Evolutionary conservation across 2,113 vertebrate species (phyloP).

Genomic region (Marcusenius ussheri): DNA sequence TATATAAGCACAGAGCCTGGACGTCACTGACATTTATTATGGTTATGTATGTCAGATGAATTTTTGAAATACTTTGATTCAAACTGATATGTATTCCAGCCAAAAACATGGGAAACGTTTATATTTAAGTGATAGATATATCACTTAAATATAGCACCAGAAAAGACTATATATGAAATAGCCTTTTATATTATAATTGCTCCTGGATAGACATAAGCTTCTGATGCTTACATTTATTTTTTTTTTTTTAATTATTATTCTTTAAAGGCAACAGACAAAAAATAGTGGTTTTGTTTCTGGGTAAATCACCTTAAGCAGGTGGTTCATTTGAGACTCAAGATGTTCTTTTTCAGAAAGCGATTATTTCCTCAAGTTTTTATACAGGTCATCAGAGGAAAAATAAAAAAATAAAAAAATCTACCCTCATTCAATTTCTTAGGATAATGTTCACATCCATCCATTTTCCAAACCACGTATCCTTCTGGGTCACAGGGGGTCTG

Average conservation of each 20-base stretch:
- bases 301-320: neutral
- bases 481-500: too few species aligned
- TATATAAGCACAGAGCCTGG: neutral
- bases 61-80: neutral
- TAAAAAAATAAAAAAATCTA: neutral
- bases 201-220: neutral
- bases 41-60: neutral
- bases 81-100: neutral
- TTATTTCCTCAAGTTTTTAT: neutral
- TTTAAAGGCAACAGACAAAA: neutral
- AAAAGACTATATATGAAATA: neutral
- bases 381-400: neutral
- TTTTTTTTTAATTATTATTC: too few species aligned
- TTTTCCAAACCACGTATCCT: neutral
- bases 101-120: neutral
- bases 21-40: neutral
- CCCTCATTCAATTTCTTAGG: neutral
- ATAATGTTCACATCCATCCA: neutral
- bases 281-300: neutral
- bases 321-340: neutral
- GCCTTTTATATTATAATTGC: neutral
- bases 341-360: neutral
- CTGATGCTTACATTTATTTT: neutral
- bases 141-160: too few species aligned
- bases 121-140: neutral